A percentile compares a stretch with the other conserved stretches of the same genome.
These are phyloP conservation scores for Tokudaia muenninki DNA, from an alignment of 2,797 vertebrate species.

Conservation along the genomic window DNA sequence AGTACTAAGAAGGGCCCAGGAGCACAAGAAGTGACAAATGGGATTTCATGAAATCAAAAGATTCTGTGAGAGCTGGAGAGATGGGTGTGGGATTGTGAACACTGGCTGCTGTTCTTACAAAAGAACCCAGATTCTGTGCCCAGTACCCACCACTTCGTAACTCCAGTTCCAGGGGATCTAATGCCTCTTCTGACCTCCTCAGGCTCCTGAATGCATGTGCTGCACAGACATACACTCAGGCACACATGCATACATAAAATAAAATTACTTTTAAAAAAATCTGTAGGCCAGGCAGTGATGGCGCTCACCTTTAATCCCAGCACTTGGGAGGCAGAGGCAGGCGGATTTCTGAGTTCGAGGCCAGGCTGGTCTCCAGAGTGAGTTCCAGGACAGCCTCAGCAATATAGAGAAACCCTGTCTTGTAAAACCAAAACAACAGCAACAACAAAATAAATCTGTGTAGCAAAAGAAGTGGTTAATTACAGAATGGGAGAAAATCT, in stretches of 20 bases:
- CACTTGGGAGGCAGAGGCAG: too few species aligned
- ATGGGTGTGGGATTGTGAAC: not conserved
- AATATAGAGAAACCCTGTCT: too few species aligned
- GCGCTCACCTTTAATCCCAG: too few species aligned
- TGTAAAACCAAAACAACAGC: too few species aligned
- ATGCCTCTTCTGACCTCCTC: not conserved
- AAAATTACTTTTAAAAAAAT: not conserved
- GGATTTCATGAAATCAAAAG: not conserved
- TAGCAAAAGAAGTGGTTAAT: not conserved
- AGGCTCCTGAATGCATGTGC: not conserved
- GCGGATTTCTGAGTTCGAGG: too few species aligned
- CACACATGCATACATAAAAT: not conserved
- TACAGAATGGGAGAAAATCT: not conserved
- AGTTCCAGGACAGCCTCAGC: too few species aligned
- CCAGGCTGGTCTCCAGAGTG: too few species aligned
- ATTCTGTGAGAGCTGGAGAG: not conserved
- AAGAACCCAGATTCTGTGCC: too few species aligned
- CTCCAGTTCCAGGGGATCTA: not conserved
- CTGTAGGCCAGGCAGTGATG: too few species aligned
- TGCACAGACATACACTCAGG: not conserved
- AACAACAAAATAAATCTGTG: too few species aligned
- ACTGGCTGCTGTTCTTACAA: not conserved
- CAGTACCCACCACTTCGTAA: not conserved
- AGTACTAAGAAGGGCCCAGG: not conserved
- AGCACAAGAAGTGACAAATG: not conserved